Evolutionary conservation across 2,113 vertebrate genomes (phyloP), one percentile per base, ranked within the genome.

Genomic region (Synchiropus splendidus): DNA sequence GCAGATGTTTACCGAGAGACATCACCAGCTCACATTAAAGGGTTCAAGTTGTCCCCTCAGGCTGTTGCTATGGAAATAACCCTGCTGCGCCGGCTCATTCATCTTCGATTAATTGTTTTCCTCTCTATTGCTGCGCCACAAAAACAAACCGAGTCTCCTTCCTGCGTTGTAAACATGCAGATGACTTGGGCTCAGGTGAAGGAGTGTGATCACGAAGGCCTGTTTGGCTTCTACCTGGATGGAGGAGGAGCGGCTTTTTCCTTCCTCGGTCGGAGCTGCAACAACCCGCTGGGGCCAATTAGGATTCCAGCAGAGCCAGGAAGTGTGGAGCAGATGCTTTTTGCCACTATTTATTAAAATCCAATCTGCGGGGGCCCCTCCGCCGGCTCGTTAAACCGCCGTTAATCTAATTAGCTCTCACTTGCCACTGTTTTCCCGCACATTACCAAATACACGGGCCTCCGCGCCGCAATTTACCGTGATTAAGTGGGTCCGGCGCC

Each of bases 61-160:
- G 81, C 81, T 72, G 81, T 85, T 82, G 78, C 81, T 78, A 82
- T 83, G 83, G 83, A 82, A 82, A 83, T 83, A 80, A 80, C 74
- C 75, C 78, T 53, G 72, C 72, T 60, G 71, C 52, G 65, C 64
- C 72, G 64, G 62, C 62, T 80, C 75, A 81, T 81, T 85, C 78
- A 77, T 80, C 69, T 81, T 83, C 82, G 79, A 81, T 83, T 82
- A 81, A 83, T 83, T 80, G 75, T 77, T 70, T 80, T 80, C 76
- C n/a, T n/a, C n/a, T 27, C 21, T 5, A 27, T 4, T 27, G 21
- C 8, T 27, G 21, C 21, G 8, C 4, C 21, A 27, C 21, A 27
- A 27, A 8, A 4, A 27, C 21, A 27, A 27, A 27, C 21, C 8
- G 21, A 27, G 8, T 4, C 21, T 27, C 8, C 21, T 5, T 27